Evolutionary conservation across 2,797 vertebrate genomes (phyloP), one percentile per base, ranked within the genome.

Genomic region (Apogon hyalosoma): DNA sequence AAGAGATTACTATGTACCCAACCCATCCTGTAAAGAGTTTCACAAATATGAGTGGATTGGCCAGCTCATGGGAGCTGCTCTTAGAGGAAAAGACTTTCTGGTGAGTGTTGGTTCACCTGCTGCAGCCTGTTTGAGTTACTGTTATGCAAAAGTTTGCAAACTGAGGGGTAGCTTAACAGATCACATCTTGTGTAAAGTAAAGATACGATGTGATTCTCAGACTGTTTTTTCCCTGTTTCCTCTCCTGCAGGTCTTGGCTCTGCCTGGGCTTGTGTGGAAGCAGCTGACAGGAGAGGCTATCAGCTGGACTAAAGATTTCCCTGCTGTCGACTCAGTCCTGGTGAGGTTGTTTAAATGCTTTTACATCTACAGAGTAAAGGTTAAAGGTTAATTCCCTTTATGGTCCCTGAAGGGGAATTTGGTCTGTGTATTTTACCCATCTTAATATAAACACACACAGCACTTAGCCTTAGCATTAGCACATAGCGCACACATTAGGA

Each of bases 181-280:
- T 36, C 7, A 36, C 2, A 10, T 31, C 28, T 31, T 8, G 5
- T 36, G 4, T 33, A 0, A 64, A 50, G 3, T 38, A n/a, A 12
- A 10, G 12, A 59, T 13, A 3, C 1, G 1, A 7, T 16, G 2
- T 36, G 16, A 13, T 28, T 19, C 28, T 2, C 8, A 60, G 40
- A 66, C 7, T 49, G 6, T 9, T 48, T 33, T 65, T 38, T 58
- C 11, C 47, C 18, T 70, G 28, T 69, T 55, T 79, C 0, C 5
- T 0, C 7, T 18, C 6, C 13, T 80, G 16, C 82, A 99, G 98
- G 96, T 99, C 31, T 81, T 99, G 88, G 97, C 97, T 77, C 92
- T 99, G 55, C 97, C 98, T 1, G 97, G 97, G 42, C 91, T 99
- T 0, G 96, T 99, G 79, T 99, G 98, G 98, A 99, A 99, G 79